A percentile compares a stretch with the other conserved stretches of the same genome.
These are phyloP conservation scores for Hafferia zeledoni DNA, from an alignment of 2,797 vertebrate species.

Conservation along the genomic window DNA sequence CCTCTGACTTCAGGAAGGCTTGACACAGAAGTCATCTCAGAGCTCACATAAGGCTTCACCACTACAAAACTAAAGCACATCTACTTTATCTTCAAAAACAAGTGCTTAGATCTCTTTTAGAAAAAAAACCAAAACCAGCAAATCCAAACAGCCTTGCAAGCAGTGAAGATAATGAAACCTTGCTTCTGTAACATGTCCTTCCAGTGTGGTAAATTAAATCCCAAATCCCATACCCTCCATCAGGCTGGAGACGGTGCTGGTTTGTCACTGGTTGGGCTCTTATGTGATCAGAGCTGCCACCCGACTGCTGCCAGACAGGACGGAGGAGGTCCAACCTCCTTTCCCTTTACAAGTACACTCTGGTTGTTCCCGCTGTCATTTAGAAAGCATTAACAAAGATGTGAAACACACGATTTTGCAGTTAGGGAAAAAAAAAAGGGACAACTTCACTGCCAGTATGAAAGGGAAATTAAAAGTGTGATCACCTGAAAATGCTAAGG, in stretches of 20 bases:
- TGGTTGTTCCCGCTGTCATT: background rate
- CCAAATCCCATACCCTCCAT: background rate
- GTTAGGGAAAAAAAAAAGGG: background rate
- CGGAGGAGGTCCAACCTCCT: background rate
- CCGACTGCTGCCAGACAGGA: accelerated
- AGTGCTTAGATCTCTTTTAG: background rate
- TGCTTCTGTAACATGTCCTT: background rate
- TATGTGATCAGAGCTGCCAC: accelerated
- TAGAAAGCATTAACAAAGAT: background rate
- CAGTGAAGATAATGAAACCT: background rate
- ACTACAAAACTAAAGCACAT: background rate
- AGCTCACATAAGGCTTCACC: background rate
- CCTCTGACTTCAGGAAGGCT: background rate
- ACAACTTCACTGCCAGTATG: accelerated
- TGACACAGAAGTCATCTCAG: background rate
- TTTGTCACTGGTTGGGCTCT: background rate
- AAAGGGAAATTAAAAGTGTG: background rate
- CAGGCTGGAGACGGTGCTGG: background rate
- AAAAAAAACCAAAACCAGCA: background rate
- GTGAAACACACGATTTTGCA: background rate
- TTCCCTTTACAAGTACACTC: background rate
- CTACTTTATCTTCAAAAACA: background rate
- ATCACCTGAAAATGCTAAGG: background rate
- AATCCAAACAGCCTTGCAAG: background rate
- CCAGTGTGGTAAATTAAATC: background rate